Conservation (phyloP, 64 coral and sea anemone species). For the Montipora foliosa region DNA sequence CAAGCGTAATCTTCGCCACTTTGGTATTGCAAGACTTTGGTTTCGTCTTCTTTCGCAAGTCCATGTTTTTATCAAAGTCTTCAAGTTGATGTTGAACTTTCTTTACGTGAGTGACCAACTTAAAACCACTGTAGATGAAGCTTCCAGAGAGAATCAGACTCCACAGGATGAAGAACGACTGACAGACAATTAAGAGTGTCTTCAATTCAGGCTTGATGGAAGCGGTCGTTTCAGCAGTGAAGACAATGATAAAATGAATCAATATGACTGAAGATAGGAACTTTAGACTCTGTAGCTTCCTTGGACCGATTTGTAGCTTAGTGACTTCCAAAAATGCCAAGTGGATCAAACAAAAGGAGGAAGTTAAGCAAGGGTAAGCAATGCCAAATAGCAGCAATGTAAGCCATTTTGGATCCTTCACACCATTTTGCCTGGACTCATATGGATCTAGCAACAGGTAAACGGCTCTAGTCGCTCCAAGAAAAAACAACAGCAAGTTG, state of each 20-base stretch:
- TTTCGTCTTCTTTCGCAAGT: not conserved
- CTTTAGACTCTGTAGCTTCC: slow-evolving; percentile 13
- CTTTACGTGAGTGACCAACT: slow-evolving; percentile 16
- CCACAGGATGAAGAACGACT: slow-evolving; percentile 79
- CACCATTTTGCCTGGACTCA: slow-evolving; percentile 64
- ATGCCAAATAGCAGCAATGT: slow-evolving; percentile 48
- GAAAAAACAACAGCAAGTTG: slow-evolving; percentile 20
- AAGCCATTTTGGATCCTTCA: slow-evolving; percentile 41
- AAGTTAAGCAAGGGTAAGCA: slow-evolving; percentile 68
- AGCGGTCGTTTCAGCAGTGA: slow-evolving; percentile 20
- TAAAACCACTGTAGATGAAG: slow-evolving; percentile 77
- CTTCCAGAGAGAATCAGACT: slow-evolving; percentile 45
- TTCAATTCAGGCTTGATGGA: slow-evolving; percentile 43
- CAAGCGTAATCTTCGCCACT: slow-evolving; percentile 64
- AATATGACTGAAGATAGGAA: slow-evolving; percentile 53
- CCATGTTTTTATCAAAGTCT: not conserved
- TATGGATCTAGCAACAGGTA: slow-evolving; percentile 64
- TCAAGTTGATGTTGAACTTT: slow-evolving; percentile 34
- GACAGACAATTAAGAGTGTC: slow-evolving; percentile 55
- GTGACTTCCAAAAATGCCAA: slow-evolving; percentile 74
- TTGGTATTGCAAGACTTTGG: slow-evolving; percentile 16
- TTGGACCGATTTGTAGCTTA: slow-evolving; percentile 49
- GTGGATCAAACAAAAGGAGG: slow-evolving; percentile 69
- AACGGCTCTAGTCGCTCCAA: slow-evolving; percentile 50
- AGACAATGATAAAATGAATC: slow-evolving; percentile 46